Base-by-base conservation (phyloP, 2,113 vertebrate species). In the Amphiprion percula region DNA sequence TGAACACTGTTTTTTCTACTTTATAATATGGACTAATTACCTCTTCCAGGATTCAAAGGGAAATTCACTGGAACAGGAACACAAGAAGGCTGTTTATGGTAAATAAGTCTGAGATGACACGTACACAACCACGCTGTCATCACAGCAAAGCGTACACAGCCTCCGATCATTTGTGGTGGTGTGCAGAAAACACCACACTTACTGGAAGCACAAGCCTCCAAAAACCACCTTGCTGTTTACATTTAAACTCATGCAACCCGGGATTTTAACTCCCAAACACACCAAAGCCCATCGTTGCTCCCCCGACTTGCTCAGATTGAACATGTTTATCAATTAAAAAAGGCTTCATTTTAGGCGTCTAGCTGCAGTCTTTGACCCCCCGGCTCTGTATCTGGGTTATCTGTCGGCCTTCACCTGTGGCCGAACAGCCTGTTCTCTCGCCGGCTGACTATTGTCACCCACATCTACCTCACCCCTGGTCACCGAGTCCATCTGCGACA, bases 391-490 rank as follows among this genome's bases (percentile, higher is more conserved):
- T 76, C 54, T 78, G 46, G 86, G 79, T 80, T 77, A 52, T 86
- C 68, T 66, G 19, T 77, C 56, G 89, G 64, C 92, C 89, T 92
- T 91, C 82, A 92, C 79, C 87, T 85, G 77, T 33, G 30, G 30
- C 63, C 72, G 86, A 86, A 93, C 90, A 83, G 60, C 59, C 77
- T 89, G 86, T 90, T 88, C 87, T 39, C 23, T 69, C 33, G 62
- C 64, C 80, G 4, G 56, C 70, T 64, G 82, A 77, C 72, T 59
- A 55, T 50, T 54, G 46, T 88, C 79, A 50, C 83, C 78, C 61
- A 66, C 46, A 37, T 50, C 84, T n/a, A 70, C 77, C 71, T 84
- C 61, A 6, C 58, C 65, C 52, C 66, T 24, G 74, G 84, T 88
- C 78, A 79, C 71, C 1, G 21, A 68, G 91, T 92, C 88, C 91